Percentiles rank a stretch among this genome's conserved stretches.
These are phyloP conservation scores for Pollachius pollachius DNA, from an alignment of 2,113 vertebrate species.

Conservation along the genomic window DNA sequence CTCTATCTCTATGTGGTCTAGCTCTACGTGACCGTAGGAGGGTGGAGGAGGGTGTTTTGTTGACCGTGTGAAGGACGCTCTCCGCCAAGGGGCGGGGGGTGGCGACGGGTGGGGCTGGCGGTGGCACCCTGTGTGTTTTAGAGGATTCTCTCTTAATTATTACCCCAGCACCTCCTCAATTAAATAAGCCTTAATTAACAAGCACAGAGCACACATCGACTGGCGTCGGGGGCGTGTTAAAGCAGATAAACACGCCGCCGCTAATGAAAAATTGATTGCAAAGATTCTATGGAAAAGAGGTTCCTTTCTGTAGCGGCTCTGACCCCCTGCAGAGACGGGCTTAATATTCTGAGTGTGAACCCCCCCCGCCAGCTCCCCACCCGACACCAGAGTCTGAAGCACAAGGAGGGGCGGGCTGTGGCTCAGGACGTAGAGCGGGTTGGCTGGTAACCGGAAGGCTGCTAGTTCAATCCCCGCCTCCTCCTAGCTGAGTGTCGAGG, in stretches of 20 bases:
- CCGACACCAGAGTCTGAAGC: no score
- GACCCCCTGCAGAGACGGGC: conserved; percentile 51
- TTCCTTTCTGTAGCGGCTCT: conserved; percentile 32
- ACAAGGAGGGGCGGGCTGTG: no score
- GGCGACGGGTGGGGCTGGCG: conserved; percentile 33
- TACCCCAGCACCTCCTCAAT: conserved; percentile 88
- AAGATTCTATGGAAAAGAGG: conserved; percentile 80
- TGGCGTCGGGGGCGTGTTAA: conserved; percentile 87
- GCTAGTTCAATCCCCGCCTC: no score
- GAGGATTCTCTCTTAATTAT: conserved; percentile 84
- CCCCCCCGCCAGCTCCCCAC: no score
- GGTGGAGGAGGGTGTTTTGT: no score
- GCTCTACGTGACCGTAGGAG: no score
- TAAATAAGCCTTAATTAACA: conserved; percentile 99
- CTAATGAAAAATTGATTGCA: conserved; percentile 99
- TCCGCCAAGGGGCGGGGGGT: no score
- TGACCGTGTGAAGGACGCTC: no score
- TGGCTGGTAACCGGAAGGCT: no score
- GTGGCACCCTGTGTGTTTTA: conserved; percentile 46
- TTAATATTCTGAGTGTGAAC: conserved; percentile 65
- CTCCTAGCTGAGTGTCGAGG: no score
- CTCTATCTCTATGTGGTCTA: no score
- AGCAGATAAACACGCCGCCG: conserved; percentile 96
- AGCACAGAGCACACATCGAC: conserved; percentile 89
- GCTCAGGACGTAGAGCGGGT: no score